Base-by-base conservation (phyloP, 2,888 invertebrate genomes). In the Chamaedrilus cognettii region DNA sequence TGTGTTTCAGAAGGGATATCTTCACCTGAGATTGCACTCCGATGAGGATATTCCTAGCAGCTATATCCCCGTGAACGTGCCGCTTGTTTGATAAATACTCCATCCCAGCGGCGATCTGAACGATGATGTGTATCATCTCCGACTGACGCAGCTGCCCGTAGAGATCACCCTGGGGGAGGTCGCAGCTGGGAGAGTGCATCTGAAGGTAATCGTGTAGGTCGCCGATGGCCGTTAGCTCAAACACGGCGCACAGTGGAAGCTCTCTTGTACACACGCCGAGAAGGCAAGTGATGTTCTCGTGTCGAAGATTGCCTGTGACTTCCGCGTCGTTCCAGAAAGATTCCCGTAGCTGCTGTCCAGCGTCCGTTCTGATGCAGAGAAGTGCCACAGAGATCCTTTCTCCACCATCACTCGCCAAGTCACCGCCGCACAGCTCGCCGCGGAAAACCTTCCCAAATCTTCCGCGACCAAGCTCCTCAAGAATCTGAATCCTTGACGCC, bases 381-480 rank as follows among this genome's bases (percentile, higher is more conserved):
- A 96, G 95, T 83, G 97, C 97, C 0, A 97, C 92, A 23, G 96
- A 95, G 0, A 96, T 94, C 83, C 96, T 96, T 0, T 96, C 92
- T n/a, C 96, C 95, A 0, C 96, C 94, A 68, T 77, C 78, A 60
- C 79, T 82, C 1, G 80, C 79, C n/a, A n/a, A n/a, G n/a, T n/a
- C n/a, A 68, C 78, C 78, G 59, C 80, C 72, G 31, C 88, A 85
- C 64, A 96, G 86, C 81, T 96, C 94, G 0, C 96, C 97, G 85
- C 95, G 95, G 83, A 94, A 98, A 0, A 97, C 96, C 86, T 94
- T 96, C 84, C 97, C 97, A 83, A 96, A 98, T 34, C 96, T 95
- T 15, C 98, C 82, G 68, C 81, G 81, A 15, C 83, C 82, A 19
- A 83, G 72, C 67, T 82, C 80, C 69, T 81, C 77, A 66, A 77